Conservation (phyloP, 64 coral and sea anemone species). For the Stichodactyla helianthus region DNA sequence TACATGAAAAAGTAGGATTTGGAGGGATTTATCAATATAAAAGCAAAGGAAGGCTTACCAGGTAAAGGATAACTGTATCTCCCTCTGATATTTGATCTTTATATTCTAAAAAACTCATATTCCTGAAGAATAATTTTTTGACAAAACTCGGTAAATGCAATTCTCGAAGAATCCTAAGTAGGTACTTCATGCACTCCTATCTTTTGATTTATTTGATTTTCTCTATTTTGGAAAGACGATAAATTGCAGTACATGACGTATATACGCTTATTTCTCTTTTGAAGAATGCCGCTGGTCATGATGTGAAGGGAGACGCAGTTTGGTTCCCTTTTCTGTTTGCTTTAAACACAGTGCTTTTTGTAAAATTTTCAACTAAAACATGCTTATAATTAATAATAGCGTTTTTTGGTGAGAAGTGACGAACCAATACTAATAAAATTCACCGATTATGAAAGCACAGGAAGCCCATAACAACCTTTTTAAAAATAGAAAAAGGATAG, state of each 20-base stretch:
- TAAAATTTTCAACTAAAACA: too few species aligned
- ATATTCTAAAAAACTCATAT: constrained; percentile 88
- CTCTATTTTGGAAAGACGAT: background rate
- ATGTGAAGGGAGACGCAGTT: background rate
- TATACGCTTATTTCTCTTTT: background rate
- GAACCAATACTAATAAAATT: too few species aligned
- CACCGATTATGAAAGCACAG: too few species aligned
- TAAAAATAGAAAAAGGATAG: too few species aligned
- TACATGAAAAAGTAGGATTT: background rate
- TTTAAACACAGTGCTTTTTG: too few species aligned
- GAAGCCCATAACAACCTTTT: too few species aligned
- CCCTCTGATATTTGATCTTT: constrained; percentile 71
- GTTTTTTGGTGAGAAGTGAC: too few species aligned
- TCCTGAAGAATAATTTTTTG: background rate
- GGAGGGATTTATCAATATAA: background rate
- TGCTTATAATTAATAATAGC: too few species aligned
- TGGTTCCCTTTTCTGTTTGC: too few species aligned
- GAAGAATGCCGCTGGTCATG: background rate
- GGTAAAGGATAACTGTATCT: constrained; percentile 87
- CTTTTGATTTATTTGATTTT: background rate
- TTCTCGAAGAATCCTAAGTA: background rate
- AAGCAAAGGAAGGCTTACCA: constrained; percentile 50
- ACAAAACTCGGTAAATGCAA: background rate
- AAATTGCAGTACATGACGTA: background rate
- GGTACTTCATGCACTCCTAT: background rate